These are phyloP conservation scores for Hirtodrosophila histrioides DNA, from an alignment of 2,888 invertebrate species.

Conservation along the genomic window DNA sequence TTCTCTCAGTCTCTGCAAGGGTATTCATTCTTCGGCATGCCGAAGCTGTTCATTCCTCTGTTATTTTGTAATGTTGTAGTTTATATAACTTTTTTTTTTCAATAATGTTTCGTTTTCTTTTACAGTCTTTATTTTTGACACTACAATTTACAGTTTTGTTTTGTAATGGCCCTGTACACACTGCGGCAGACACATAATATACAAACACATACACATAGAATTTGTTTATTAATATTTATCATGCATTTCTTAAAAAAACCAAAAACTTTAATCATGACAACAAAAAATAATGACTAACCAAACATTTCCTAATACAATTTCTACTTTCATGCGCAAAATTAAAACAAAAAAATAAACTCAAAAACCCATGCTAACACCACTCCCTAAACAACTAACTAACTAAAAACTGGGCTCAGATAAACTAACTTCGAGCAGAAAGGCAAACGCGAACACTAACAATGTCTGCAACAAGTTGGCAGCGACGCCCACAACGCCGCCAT, in stretches of 20 bases:
- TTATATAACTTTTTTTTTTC: conserved; percentile 8
- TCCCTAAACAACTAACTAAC: conserved; percentile 54
- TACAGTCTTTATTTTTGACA: conserved; percentile 57
- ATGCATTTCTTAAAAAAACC: conserved; percentile 1
- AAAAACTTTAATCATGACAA: background rate
- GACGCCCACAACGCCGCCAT: conserved; percentile 31
- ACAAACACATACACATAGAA: conserved; percentile 26
- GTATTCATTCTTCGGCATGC: conserved; percentile 5
- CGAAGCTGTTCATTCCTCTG: conserved; percentile 11
- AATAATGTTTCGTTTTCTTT: conserved; percentile 66
- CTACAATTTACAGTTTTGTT: conserved; percentile 56
- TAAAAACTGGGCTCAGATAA: conserved; percentile 49
- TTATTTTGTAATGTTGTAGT: conserved; percentile 13
- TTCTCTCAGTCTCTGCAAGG: conserved; percentile 7
- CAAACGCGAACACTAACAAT: conserved; percentile 65
- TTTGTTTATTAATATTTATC: conserved; percentile 13
- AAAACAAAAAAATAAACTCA: conserved; percentile 33
- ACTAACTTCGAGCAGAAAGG: conserved; percentile 70
- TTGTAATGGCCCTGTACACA: conserved; percentile 45
- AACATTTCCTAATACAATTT: conserved; percentile 58
- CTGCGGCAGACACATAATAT: conserved; percentile 29
- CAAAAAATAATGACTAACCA: conserved; percentile 52
- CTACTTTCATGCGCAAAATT: conserved; percentile 63
- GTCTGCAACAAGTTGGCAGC: conserved; percentile 45
- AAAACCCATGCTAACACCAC: conserved; percentile 46